Percentiles rank a stretch among this genome's conserved stretches.
phyloP scores from a whole-genome alignment of 1,140 invertebrate genomes.

The Drosophila virilis region DNA sequence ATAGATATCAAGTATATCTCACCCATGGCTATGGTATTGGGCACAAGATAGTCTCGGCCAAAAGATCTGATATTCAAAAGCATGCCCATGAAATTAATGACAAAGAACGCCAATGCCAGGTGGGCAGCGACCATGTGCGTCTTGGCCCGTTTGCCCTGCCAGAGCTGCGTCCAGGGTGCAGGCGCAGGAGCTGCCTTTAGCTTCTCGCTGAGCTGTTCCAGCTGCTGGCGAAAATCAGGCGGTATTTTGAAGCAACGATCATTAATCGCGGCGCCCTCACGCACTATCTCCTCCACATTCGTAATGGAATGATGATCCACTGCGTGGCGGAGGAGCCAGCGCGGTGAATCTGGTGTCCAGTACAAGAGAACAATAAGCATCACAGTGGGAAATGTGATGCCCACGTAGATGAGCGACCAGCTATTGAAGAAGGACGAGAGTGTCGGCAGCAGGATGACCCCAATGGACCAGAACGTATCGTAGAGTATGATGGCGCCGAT shows the following conservation, averaged over 20 bases:
- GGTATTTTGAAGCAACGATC: slow-evolving; percentile 78
- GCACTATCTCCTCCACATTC: slow-evolving; percentile 72
- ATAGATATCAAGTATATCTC: slow-evolving; percentile 6
- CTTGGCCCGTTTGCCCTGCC: slow-evolving; percentile 71
- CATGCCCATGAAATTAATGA: slow-evolving; percentile 84
- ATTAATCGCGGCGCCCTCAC: slow-evolving; percentile 79
- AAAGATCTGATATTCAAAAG: slow-evolving; percentile 84
- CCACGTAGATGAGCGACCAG: slow-evolving; percentile 84
- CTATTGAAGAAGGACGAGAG: slow-evolving; percentile 81
- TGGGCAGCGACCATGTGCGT: slow-evolving; percentile 78
- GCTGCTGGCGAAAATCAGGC: slow-evolving; percentile 69
- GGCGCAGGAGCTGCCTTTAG: slow-evolving; percentile 61
- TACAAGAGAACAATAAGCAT: slow-evolving; percentile 81
- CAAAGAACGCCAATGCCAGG: slow-evolving; percentile 78
- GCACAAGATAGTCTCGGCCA: slow-evolving; percentile 79
- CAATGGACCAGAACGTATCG: slow-evolving; percentile 84
- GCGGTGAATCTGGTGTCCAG: slow-evolving; percentile 84
- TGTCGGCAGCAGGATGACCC: slow-evolving; percentile 83
- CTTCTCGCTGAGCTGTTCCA: slow-evolving; percentile 69
- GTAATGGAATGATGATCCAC: slow-evolving; percentile 61
- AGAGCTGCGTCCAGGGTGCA: slow-evolving; percentile 71
- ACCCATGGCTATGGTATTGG: slow-evolving; percentile 84
- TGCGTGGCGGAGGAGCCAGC: slow-evolving; percentile 82
- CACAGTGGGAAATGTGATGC: slow-evolving; percentile 84
- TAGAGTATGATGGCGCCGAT: slow-evolving; percentile 83